Percentiles rank a stretch among this genome's conserved stretches.
These are phyloP conservation scores for Nemotelus nigrinus DNA, from an alignment of 2,888 invertebrate genomes.

Conservation along the genomic window DNA sequence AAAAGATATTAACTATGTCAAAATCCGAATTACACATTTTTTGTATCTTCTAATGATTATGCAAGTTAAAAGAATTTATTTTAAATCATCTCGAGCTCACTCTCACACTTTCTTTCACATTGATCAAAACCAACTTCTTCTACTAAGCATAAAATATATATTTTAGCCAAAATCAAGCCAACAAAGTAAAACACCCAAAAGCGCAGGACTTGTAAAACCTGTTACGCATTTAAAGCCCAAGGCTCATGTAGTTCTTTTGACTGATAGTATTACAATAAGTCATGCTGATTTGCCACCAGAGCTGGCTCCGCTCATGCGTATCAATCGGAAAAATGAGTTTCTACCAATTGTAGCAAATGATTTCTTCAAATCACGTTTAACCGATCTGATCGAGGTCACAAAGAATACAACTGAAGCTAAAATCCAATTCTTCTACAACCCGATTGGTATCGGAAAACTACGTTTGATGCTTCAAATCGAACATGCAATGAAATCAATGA, in stretches of 20 bases:
- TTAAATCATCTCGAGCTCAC: neutral
- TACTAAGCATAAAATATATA: too few relatives aligned
- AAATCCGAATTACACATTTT: neutral
- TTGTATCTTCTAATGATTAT: neutral
- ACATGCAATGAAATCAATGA: constrained; percentile 76
- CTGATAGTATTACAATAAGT: constrained; percentile 76
- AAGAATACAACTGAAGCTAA: constrained; percentile 71
- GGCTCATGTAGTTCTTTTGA: constrained; percentile 80
- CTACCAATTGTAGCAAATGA: constrained; percentile 87
- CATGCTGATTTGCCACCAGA: constrained; percentile 75
- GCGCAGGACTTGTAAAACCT: constrained; percentile 64
- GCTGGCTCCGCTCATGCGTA: constrained; percentile 71
- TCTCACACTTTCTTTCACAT: too few relatives aligned
- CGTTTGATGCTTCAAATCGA: constrained; percentile 82
- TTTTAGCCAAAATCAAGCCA: constrained; percentile 22
- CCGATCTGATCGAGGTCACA: constrained; percentile 77
- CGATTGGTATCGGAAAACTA: constrained; percentile 82
- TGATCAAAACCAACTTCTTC: too few relatives aligned
- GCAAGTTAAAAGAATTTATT: neutral
- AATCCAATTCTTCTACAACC: constrained; percentile 76
- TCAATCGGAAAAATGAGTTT: constrained; percentile 73
- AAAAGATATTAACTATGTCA: neutral
- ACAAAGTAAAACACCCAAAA: neutral
- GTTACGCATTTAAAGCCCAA: constrained; percentile 80
- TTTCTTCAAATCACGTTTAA: constrained; percentile 80